Evolutionary conservation across 2,797 vertebrate genomes (phyloP), one percentile per base, ranked within the genome.

Genomic region (Cyprinodon diabolis): DNA sequence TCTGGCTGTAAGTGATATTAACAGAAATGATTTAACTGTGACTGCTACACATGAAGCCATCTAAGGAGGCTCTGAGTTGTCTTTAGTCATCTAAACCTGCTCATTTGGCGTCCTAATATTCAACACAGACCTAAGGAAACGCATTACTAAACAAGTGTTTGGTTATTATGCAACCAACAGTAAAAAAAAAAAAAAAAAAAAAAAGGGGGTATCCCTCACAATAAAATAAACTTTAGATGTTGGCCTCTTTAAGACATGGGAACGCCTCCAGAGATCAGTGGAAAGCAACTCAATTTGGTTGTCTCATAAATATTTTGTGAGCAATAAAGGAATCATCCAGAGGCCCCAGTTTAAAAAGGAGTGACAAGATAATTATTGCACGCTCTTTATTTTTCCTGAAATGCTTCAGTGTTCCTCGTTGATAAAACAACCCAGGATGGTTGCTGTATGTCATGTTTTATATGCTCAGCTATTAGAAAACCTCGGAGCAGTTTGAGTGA

Each of bases 231-330:
- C 30, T 30, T 30, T 30, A 30, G 19, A 45, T n/a, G 60, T 21
- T 37, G 19, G 60, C 14, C 37, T 43, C 35, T 40, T 43, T 62
- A 37, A 37, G 21, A 40, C 6, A 47, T 11, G 45, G 11, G 11
- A 21, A 43, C n/a, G 40, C 12, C 13, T 45, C 40, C 12, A 21
- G 11, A 63, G 19, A n/a, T 43, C 35, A 21, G 35, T 71, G 70
- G 69, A 66, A 69, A 56, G 57, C 43, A 37, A 13, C 57, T 71
- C 60, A 17, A 69, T 72, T 40, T 66, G 17, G 81, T 49, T 75
- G 79, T 72, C 80, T 74, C 78, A 72, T 90, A 80, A 88, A 87
- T 78, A 75, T 79, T 81, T 85, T 86, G 75, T 83, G 65, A 75
- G 74, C 77, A 87, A 83, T 87, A 84, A 85, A 82, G 69, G 51